Percentiles rank a stretch among this genome's conserved stretches.
These are phyloP conservation scores for Oppia nitens DNA, from an alignment of 1,140 invertebrate genomes.

Conservation along the genomic window DNA sequence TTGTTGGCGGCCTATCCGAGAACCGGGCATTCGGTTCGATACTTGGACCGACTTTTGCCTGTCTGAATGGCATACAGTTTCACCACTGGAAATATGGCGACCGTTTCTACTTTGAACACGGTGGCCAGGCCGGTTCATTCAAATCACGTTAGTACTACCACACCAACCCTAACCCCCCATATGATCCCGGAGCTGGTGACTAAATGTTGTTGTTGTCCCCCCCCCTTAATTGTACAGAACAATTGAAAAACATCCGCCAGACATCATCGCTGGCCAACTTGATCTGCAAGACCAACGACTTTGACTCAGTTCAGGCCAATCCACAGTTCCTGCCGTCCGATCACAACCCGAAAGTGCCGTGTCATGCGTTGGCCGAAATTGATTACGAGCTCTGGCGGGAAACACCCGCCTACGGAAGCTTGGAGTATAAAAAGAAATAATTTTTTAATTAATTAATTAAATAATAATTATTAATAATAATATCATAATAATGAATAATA, in stretches of 20 bases:
- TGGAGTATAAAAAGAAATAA: background rate
- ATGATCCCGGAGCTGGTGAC: background rate
- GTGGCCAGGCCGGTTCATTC: slow-evolving; percentile 41
- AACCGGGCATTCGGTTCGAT: slow-evolving; percentile 45
- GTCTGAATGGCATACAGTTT: slow-evolving; percentile 88
- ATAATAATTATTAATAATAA: too few relatives aligned
- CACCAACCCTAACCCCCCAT: background rate
- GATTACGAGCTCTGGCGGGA: slow-evolving; percentile 15
- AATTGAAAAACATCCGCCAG: slow-evolving; percentile 15
- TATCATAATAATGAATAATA: too few relatives aligned
- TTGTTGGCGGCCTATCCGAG: slow-evolving; percentile 40
- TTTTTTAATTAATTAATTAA: too few relatives aligned
- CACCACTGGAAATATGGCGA: slow-evolving; percentile 51
- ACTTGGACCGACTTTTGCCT: slow-evolving; percentile 86
- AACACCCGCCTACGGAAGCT: slow-evolving; percentile 3
- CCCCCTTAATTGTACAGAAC: slow-evolving; percentile 2
- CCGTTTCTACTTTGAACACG: slow-evolving; percentile 31
- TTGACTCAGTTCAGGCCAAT: slow-evolving; percentile 5
- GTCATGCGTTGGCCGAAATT: slow-evolving; percentile 12
- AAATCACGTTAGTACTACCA: slow-evolving; percentile 44
- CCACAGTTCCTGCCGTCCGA: slow-evolving; percentile 2
- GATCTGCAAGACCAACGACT: slow-evolving; percentile 14
- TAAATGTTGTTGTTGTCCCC: background rate
- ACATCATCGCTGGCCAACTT: slow-evolving; percentile 13
- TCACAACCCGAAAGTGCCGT: slow-evolving; percentile 9